Base-by-base conservation (phyloP, 2,113 vertebrate genomes). In the Pachyramphus minor region DNA sequence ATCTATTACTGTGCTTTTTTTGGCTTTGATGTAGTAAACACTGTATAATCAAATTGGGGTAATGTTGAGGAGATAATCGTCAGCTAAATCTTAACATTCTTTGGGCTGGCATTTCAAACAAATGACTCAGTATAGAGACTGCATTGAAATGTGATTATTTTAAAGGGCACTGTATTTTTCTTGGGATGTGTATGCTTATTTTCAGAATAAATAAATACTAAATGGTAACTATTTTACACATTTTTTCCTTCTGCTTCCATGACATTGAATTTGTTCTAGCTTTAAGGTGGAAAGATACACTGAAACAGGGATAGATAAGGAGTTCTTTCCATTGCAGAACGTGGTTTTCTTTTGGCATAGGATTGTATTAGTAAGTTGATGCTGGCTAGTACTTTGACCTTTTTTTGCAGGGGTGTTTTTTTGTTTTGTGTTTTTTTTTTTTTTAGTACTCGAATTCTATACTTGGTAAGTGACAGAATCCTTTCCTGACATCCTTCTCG, bases 11-110 rank as follows among this genome's bases (percentile, higher is more conserved):
- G 69, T 97, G 93, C 84, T 93, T 90, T 92, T 97, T 96, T 92
- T 50, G 96, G 96, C 95, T 97, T 96, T 97, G 87, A 83, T 90
- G 91, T 94, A 92, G 92, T 97, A 96, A 96, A 95, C 81, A 80
- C 59, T 94, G 87, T 77, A 50, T 96, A 96, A 94, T 96, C 93
- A 96, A 95, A 96, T 87, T 95, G 95, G 93, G 82, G 87, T 97
- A 94, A 89, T 93, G 80, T 93, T 1, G 55, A 84, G 87, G 80
- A 87, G 91, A 95, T 92, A 94, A 91, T 88, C 12, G 63, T 84
- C 82, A 90, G 87, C 79, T 88, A 72, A 91, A 91, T 92, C 80
- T 91, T 88, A 68, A 25, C 73, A 78, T 95, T 83, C 69, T 87
- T 86, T 80, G 79, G 44, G 75, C 79, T 95, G 68, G 44, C 56